Conservation (phyloP, 1,140 invertebrate species). For the Propsilocerus akamusi region DNA sequence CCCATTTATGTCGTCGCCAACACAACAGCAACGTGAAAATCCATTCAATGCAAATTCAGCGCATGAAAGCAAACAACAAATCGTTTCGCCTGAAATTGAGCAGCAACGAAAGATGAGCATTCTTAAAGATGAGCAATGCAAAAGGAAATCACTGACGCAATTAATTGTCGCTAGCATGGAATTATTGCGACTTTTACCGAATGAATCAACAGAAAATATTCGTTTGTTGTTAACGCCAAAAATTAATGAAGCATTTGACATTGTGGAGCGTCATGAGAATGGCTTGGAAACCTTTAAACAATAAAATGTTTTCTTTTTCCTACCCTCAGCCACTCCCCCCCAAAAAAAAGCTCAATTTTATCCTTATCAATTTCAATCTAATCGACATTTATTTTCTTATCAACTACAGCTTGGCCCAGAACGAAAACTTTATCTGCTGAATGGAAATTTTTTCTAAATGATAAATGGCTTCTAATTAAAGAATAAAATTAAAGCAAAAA, state of each 20-base stretch:
- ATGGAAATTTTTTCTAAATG: no score
- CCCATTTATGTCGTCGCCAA: slow-evolving; percentile 25
- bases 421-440: no score
- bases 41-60: slow-evolving; percentile 30
- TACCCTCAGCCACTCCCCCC: no score
- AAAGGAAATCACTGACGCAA: slow-evolving; percentile 19
- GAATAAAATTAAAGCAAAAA: no score
- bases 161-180: slow-evolving; percentile 23
- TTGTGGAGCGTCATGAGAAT: slow-evolving; percentile 23
- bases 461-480: no score
- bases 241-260: slow-evolving; percentile 21
- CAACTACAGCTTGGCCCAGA: no score
- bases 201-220: slow-evolving; percentile 20
- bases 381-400: no score
- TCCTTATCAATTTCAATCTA: no score
- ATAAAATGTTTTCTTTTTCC: not conserved
- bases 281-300: slow-evolving; percentile 14
- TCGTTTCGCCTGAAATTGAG: slow-evolving; percentile 50
- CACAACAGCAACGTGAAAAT: slow-evolving; percentile 30
- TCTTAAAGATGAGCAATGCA: slow-evolving; percentile 39
- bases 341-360: no score
- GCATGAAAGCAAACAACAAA: slow-evolving; percentile 30
- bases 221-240: slow-evolving; percentile 20
- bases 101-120: slow-evolving; percentile 56
- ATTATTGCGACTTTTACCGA: slow-evolving; percentile 17